Evolutionary conservation across 2,888 invertebrate genomes (phyloP).

Genomic region (Drosophila formosana): DNA sequence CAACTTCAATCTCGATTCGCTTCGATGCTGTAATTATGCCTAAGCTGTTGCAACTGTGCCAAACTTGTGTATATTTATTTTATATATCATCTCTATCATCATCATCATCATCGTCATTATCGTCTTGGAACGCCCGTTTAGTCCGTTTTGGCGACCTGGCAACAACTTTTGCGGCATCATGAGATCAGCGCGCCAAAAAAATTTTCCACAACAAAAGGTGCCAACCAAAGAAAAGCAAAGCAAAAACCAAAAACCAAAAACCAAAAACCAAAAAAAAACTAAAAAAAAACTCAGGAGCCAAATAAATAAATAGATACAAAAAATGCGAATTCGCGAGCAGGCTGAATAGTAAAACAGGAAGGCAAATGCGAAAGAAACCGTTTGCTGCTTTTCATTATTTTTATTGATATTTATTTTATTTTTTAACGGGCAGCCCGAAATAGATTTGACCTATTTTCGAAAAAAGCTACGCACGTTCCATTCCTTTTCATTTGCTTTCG

Average conservation of each 20-base stretch:
- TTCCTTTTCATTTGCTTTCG: conserved; percentile 35
- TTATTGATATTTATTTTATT: conserved; percentile 33
- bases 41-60: conserved; percentile 22
- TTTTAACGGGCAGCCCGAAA: conserved; percentile 53
- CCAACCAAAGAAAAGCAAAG: conserved; percentile 22
- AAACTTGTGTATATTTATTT: conserved; percentile 1
- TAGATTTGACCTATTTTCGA: conserved; percentile 76
- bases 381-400: conserved; percentile 58
- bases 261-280: neutral
- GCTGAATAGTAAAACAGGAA: conserved; percentile 33
- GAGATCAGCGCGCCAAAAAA: conserved; percentile 67
- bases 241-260: neutral
- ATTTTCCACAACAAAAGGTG: conserved; percentile 64
- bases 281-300: conserved; percentile 44
- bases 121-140: neutral
- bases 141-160: conserved; percentile 41
- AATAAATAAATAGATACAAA: conserved; percentile 36
- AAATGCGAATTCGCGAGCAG: neutral
- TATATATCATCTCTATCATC: conserved; percentile 15
- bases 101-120: neutral
- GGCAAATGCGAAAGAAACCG: conserved; percentile 33
- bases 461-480: conserved; percentile 57
- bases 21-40: conserved; percentile 14
- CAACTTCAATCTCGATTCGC: neutral
- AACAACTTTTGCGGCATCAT: conserved; percentile 40